A percentile compares a stretch with the other conserved stretches of the same genome.
Conservation (phyloP, 2,797 vertebrate species). For the Vipera latastei region DNA sequence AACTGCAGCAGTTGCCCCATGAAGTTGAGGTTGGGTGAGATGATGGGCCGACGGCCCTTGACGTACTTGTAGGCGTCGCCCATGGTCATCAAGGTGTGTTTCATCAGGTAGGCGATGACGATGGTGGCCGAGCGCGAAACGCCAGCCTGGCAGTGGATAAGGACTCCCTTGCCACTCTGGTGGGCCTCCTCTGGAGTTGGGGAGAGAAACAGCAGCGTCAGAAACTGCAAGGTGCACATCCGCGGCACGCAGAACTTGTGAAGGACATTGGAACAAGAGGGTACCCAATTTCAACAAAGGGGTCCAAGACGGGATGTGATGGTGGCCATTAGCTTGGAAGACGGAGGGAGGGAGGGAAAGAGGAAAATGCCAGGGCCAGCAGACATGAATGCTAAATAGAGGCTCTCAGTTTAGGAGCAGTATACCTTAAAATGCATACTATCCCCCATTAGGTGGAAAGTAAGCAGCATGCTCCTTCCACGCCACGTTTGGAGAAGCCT, state of each 20-base stretch:
- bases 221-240: not conserved
- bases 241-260: not conserved
- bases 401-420: not conserved
- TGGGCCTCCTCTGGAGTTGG: conserved; percentile 81
- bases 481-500: not conserved
- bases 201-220: not conserved
- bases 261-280: not conserved
- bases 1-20: conserved; percentile 89
- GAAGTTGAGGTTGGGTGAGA: conserved; percentile 89
- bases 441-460: not conserved
- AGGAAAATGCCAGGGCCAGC: not conserved
- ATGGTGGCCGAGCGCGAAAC: conserved; percentile 87
- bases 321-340: not conserved
- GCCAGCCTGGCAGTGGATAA: conserved; percentile 88
- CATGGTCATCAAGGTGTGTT: conserved; percentile 91
- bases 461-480: not conserved
- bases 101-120: conserved; percentile 89
- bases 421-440: not conserved
- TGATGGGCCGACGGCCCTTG: conserved; percentile 80
- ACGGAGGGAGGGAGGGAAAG: not conserved
- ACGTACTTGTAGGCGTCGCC: conserved; percentile 88
- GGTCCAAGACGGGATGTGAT: not conserved
- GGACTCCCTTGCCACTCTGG: conserved; percentile 81
- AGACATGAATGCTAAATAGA: not conserved
- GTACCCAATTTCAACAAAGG: not conserved